Conservation (phyloP, 2,888 invertebrate species). For the Chesias legatella region DNA sequence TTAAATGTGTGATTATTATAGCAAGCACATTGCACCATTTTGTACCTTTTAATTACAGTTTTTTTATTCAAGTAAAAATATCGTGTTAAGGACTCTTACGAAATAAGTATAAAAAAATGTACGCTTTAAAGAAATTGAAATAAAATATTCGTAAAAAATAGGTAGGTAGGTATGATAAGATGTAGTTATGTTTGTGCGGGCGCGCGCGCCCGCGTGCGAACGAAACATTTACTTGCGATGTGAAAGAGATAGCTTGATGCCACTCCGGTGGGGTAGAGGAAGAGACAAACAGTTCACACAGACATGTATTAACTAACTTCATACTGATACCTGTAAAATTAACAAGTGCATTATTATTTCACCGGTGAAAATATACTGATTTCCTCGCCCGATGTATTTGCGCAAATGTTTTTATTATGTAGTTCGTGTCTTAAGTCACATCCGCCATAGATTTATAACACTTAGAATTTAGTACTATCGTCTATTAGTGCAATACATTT, state of each 20-base stretch:
- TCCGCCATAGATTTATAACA: slow-evolving; percentile 53
- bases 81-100: slow-evolving; percentile 70
- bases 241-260: slow-evolving; percentile 8
- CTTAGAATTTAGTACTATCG: slow-evolving; percentile 58
- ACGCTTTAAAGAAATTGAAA: slow-evolving; percentile 79
- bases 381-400: slow-evolving; percentile 32
- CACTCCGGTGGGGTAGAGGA: slow-evolving; percentile 9
- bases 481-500: slow-evolving; percentile 72
- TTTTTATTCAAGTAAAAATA: slow-evolving; percentile 50
- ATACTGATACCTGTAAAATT: slow-evolving; percentile 1
- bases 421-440: slow-evolving; percentile 47
- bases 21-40: slow-evolving; percentile 62
- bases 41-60: slow-evolving; percentile 53
- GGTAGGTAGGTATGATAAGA: slow-evolving; percentile 74
- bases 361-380: slow-evolving; percentile 63
- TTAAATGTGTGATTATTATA: slow-evolving; percentile 56
- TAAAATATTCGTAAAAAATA: slow-evolving; percentile 73
- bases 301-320: slow-evolving; percentile 4
- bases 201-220: slow-evolving; percentile 3
- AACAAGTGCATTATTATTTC: slow-evolving; percentile 51
- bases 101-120: slow-evolving; percentile 76
- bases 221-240: slow-evolving; percentile 8
- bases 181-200: slow-evolving; percentile 43
- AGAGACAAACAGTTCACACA: slow-evolving; percentile 3
- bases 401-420: slow-evolving; percentile 48